Conservation (phyloP, 2,113 vertebrate genomes). For the Tringa solitaria region DNA sequence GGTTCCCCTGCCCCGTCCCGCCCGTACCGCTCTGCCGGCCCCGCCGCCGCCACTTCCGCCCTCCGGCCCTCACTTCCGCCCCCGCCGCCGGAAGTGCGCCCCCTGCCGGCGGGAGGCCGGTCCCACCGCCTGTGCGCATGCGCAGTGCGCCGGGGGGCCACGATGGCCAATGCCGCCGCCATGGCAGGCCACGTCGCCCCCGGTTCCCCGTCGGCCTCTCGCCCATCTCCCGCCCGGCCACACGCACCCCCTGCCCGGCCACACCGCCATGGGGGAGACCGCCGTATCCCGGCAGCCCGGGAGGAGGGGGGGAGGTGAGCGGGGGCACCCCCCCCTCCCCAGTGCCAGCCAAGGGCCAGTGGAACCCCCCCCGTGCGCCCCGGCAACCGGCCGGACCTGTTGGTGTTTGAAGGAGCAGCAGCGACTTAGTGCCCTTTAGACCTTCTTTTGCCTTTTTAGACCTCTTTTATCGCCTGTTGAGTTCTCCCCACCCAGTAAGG, state of each 20-base stretch:
- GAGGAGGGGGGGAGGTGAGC: neutral
- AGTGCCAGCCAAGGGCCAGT: neutral
- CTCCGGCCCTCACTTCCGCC: neutral
- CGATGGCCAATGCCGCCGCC: neutral
- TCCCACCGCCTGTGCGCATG: neutral
- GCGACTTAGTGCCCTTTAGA: too few species aligned
- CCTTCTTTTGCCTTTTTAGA: too few species aligned
- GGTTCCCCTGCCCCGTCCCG: too few species aligned
- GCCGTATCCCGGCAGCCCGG: neutral
- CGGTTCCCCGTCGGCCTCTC: neutral
- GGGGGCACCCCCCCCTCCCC: neutral
- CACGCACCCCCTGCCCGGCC: neutral
- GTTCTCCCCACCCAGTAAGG: neutral
- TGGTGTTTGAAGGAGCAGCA: too few species aligned
- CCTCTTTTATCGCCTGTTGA: neutral
- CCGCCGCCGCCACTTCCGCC: neutral
- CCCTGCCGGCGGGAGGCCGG: neutral
- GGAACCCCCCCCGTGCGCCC: neutral
- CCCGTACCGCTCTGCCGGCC: neutral
- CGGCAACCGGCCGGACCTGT: too few species aligned
- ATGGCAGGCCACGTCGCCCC: neutral
- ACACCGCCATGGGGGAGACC: neutral
- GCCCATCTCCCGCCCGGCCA: neutral
- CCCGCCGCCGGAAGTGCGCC: neutral
- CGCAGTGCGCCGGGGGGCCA: neutral